phyloP scores from a whole-genome alignment of 2,888 invertebrate genomes.

The Caenorhabditis uteleia region DNA sequence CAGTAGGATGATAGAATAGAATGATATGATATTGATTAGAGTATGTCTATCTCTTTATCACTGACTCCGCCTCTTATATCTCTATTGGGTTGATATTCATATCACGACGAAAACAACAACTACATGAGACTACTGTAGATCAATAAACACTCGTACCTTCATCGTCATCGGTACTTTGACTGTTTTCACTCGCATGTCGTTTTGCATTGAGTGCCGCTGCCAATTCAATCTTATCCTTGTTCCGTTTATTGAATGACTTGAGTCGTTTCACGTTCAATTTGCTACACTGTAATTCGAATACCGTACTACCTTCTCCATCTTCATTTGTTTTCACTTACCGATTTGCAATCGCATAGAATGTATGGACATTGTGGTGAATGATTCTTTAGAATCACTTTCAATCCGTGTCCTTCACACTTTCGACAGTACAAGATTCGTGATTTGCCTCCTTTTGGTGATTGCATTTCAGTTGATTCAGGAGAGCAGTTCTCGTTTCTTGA shows the following conservation, averaged over 20 bases:
- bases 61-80: too few relatives aligned
- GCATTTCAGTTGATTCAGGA: slow-evolving; percentile 19
- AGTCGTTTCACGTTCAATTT: slow-evolving; percentile 52
- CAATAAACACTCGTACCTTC: slow-evolving; percentile 21
- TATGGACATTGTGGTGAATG: slow-evolving; percentile 62
- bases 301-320: too few relatives aligned
- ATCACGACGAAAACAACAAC: too few relatives aligned
- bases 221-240: slow-evolving; percentile 53
- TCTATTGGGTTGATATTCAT: too few relatives aligned
- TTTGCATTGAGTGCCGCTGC: slow-evolving; percentile 47
- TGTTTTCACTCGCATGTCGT: slow-evolving; percentile 24
- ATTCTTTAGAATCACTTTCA: slow-evolving; percentile 56
- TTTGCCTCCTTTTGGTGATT: slow-evolving; percentile 32
- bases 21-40: too few relatives aligned
- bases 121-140: too few relatives aligned
- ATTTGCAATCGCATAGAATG: slow-evolving; percentile 56
- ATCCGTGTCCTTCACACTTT: slow-evolving; percentile 63
- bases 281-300: slow-evolving; percentile 46
- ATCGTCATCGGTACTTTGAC: slow-evolving; percentile 29
- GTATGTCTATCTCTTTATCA: too few relatives aligned
- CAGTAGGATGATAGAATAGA: too few relatives aligned
- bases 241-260: slow-evolving; percentile 56
- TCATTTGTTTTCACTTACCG: slow-evolving; percentile 45
- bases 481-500: slow-evolving; percentile 30
- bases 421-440: slow-evolving; percentile 54